Base-by-base conservation (phyloP, 2,888 invertebrate genomes). In the Troides oblongomaculatus region DNA sequence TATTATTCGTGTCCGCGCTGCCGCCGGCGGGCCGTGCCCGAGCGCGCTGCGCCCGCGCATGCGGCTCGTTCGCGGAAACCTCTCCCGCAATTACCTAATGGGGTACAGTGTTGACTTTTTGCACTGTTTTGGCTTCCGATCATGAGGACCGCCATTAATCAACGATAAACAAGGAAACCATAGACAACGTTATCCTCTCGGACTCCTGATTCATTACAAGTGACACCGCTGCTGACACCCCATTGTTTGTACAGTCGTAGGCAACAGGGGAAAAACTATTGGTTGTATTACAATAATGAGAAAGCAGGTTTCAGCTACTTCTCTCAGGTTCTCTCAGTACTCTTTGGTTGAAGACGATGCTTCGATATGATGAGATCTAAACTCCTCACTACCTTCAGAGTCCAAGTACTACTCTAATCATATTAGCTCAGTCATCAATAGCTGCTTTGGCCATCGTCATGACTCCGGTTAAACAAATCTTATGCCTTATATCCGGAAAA, bases 1-100 rank as follows among this genome's bases (percentile, higher is more conserved):
- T 92, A 92, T 92, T 91, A 92, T 89, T 92, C 92, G 90, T 90
- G 92, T 91, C 82, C 88, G 86, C 88, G 88, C 89, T 87, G 83
- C 82, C 82, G 81, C 81, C 78, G 75, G 81, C 82, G 82, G 21
- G 21, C 21, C 21, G 21, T 21, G 21, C 21, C 21, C 21, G 21
- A 21, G 21, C 76, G 23, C 62, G 5, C 79, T 72, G 74, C 72
- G 73, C 74, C 73, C 66, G 72, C 72, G 72, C 74, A 74, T 75
- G 75, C 73, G 76, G 75, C 71, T 69, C 69, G 72, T 91, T 90
- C 90, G 77, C 73, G 74, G 90, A 90, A 91, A 77, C 71, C 84
- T 76, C 79, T 75, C 71, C 70, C 82, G 85, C 88, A 86, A 90
- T 91, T 86, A 90, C 84, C 86, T 87, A 89, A 89, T 88, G 86